Base-by-base conservation (phyloP, 2,113 vertebrate genomes). In the Catagonus wagneri region DNA sequence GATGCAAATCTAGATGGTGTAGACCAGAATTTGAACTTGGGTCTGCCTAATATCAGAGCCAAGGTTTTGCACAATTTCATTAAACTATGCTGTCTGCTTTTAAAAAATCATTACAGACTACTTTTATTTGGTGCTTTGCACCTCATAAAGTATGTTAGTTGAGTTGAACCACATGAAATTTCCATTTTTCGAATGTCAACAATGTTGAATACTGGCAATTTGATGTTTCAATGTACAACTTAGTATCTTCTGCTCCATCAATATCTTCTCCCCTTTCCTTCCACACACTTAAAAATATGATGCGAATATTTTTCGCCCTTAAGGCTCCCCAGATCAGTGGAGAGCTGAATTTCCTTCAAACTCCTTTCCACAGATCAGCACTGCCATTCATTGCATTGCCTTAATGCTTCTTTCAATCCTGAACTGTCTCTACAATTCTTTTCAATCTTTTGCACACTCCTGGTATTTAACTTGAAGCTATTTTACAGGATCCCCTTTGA, bases 11-110 rank as follows among this genome's bases (percentile, higher is more conserved):
- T 69, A 92, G 39, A 54, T 39, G 19, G 20, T 6, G 27, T 15
- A 86, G 25, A 63, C 15, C 58, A 92, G 34, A 78, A 68, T 89
- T 72, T 90, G 56, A 96, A 94, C 25, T 61, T 87, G n/a, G 3
- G 15, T 71, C 60, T 89, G 44, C 88, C 36, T 29, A 19, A 60
- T 7, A n/a, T 36, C 2, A 79, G 84, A 76, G n/a, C 54, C 71
- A 79, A 71, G 23, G 19, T 80, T 90, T 34, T 74, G 8, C 23
- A 50, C 25, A 56, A 56, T 19, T 58, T 95, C 44, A 89, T 34
- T 91, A 90, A 75, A 12, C 29, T 78, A 83, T 3, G 12, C 68
- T 72, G 4, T 58, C 14, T 79, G n/a, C 8, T 72, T 85, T 69
- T 6, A 12, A 84, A 78, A 94, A 84, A 50, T 69, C 36, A 32